Evolutionary conservation across 2,113 vertebrate species (phyloP).

Genomic region (Embiotoca jacksoni): DNA sequence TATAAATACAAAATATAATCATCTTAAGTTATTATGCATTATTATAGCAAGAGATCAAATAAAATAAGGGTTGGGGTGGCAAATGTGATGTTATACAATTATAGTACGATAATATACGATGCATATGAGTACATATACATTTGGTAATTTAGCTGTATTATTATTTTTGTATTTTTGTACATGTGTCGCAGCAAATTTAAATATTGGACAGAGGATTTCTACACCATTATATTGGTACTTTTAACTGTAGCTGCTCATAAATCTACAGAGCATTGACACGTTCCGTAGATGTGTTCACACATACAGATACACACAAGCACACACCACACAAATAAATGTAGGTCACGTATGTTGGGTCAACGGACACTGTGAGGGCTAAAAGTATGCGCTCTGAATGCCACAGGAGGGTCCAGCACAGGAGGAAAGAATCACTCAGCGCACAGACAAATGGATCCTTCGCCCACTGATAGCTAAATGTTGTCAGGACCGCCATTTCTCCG

Average conservation of each 20-base stretch:
- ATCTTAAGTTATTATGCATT: too few relatives aligned
- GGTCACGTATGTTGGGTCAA: constrained; percentile 36
- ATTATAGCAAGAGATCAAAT: too few relatives aligned
- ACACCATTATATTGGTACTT: too few relatives aligned
- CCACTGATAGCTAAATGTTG: constrained; percentile 53
- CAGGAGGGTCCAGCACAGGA: constrained; percentile 50
- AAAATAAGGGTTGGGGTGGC: too few relatives aligned
- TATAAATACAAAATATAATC: too few relatives aligned
- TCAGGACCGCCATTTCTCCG: constrained; percentile 60
- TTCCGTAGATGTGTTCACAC: not conserved
- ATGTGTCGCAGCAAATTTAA: too few relatives aligned
- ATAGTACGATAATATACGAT: too few relatives aligned
- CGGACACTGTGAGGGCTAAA: constrained; percentile 46
- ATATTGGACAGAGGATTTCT: too few relatives aligned
- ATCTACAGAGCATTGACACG: not conserved
- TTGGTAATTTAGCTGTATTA: not conserved
- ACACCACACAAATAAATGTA: constrained; percentile 20
- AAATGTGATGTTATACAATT: too few relatives aligned
- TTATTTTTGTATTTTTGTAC: not conserved
- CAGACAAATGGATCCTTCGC: constrained; percentile 73
- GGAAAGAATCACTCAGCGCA: constrained; percentile 78
- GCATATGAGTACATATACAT: too few relatives aligned
- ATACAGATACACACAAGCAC: not conserved
- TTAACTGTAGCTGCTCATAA: not conserved
- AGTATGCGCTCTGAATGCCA: constrained; percentile 55